Base-by-base conservation (phyloP, 1,140 invertebrate genomes). In the Sipha flava region DNA sequence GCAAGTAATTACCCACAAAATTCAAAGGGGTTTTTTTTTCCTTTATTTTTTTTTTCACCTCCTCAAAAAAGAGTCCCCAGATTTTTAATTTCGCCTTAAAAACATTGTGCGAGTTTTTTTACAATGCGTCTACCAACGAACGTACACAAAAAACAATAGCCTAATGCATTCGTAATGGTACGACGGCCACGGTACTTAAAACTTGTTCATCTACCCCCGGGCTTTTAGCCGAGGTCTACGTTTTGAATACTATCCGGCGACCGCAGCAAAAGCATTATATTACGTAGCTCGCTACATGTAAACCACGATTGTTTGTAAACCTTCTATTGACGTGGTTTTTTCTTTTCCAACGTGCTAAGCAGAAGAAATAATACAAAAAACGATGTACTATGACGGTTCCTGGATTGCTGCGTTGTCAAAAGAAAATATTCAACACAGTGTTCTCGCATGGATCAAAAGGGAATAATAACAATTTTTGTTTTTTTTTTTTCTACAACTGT, bases 91-190 rank as follows among this genome's bases (percentile, higher is more conserved):
- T 45, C n/a, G 26, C 23, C 16, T 21, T 68, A 68, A 14, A 68
- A 45, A 26, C 26, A 23, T 68, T 26, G 16, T 45, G 37, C 45
- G 7, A 26, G 31, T 40, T 57, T 57, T 64, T 37, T 66, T 66
- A 40, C 21, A 40, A 64, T n/a, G 31, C 16, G 37, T 18, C 14
- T 14, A n/a, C 40, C 14, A 45, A 9, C 43, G 14, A 16, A 23
- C 40, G 37, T 43, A 26, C 14, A 45, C 26, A 68, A 68, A 43
- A 40, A n/a, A 66, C 3, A 40, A 66, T 66, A 66, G 40, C 12
- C 14, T 68, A 68, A 68, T 68, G 37, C 40, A 68, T 68, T 68
- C 64, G 37, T 68, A 68, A 68, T 26, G 64, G 64, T 45, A 45
- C 21, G 26, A 21, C 12, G 34, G 21, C 2, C 18, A 18, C 4